These are phyloP conservation scores for Tetramorium simillimum DNA, from an alignment of 1,140 invertebrate species.

Conservation along the genomic window DNA sequence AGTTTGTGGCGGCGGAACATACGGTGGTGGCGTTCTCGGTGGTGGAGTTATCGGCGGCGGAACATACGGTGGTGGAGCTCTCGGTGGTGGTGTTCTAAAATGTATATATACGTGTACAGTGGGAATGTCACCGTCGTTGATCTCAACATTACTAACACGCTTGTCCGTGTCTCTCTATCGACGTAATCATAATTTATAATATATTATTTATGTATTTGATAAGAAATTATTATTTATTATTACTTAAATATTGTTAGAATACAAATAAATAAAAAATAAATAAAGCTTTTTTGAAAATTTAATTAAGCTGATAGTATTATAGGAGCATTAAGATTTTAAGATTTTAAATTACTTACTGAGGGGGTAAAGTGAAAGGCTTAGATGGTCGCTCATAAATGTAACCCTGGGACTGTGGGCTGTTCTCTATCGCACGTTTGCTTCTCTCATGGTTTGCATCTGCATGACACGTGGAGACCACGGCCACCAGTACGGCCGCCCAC, in stretches of 20 bases:
- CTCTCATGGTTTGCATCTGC: constrained; percentile 73
- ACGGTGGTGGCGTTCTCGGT: background rate
- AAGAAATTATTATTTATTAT: constrained; percentile 6
- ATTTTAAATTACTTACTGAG: constrained; percentile 69
- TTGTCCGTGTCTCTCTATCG: constrained; percentile 11
- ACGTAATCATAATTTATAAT: background rate
- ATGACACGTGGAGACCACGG: constrained; percentile 75
- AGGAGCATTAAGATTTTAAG: background rate
- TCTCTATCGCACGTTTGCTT: constrained; percentile 79
- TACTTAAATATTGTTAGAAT: background rate
- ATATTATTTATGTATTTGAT: background rate
- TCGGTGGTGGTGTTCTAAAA: background rate
- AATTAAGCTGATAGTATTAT: background rate
- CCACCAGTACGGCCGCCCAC: constrained; percentile 77
- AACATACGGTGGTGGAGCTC: too few relatives aligned
- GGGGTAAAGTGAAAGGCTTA: constrained; percentile 75
- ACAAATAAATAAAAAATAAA: too few relatives aligned
- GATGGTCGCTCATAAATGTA: constrained; percentile 75
- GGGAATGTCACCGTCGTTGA: background rate
- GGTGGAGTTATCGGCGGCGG: too few relatives aligned
- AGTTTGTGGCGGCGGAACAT: constrained; percentile 16
- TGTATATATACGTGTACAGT: background rate
- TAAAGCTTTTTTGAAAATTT: background rate
- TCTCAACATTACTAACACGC: background rate
- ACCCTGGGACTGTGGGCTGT: constrained; percentile 76